phyloP scores from a whole-genome alignment of 2,113 vertebrate species.

The Aphyosemion australe region DNA sequence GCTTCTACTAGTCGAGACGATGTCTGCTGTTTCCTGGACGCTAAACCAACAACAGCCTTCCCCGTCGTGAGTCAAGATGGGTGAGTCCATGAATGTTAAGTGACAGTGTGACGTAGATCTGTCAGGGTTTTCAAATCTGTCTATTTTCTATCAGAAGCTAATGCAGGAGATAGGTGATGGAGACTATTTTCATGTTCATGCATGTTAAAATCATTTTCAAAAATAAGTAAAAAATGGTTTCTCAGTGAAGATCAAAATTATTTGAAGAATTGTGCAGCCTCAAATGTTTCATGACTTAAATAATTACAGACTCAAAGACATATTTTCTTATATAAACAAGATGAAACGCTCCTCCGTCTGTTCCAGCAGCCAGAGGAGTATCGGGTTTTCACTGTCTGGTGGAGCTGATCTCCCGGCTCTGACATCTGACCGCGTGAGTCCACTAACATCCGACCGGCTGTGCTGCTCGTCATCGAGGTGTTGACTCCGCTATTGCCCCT shows the following conservation, averaged over 20 bases:
- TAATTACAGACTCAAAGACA: not conserved
- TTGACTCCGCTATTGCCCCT: constrained; percentile 57
- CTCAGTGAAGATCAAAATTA: not conserved
- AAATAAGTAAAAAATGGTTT: too few species aligned
- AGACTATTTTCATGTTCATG: too few species aligned
- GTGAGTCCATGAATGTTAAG: too few species aligned
- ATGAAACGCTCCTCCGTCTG: not conserved
- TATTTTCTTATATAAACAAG: not conserved
- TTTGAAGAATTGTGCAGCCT: not conserved
- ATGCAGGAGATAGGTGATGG: too few species aligned
- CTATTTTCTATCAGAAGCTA: too few species aligned
- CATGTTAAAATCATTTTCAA: too few species aligned
- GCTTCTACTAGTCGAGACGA: too few species aligned
- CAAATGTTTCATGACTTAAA: not conserved
- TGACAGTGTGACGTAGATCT: too few species aligned
- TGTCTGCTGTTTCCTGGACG: too few species aligned
- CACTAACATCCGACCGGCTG: constrained; percentile 3
- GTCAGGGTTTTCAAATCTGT: too few species aligned
- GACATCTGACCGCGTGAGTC: constrained; percentile 18
- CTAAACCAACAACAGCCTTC: too few species aligned
- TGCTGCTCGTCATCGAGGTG: constrained; percentile 44
- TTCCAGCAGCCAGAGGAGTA: constrained; percentile 9
- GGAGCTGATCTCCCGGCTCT: constrained; percentile 5
- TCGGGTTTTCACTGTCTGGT: constrained; percentile 10
- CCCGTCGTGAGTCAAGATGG: too few species aligned